Conservation (phyloP, 2,113 vertebrate species). For the Cinclus mexicanus region DNA sequence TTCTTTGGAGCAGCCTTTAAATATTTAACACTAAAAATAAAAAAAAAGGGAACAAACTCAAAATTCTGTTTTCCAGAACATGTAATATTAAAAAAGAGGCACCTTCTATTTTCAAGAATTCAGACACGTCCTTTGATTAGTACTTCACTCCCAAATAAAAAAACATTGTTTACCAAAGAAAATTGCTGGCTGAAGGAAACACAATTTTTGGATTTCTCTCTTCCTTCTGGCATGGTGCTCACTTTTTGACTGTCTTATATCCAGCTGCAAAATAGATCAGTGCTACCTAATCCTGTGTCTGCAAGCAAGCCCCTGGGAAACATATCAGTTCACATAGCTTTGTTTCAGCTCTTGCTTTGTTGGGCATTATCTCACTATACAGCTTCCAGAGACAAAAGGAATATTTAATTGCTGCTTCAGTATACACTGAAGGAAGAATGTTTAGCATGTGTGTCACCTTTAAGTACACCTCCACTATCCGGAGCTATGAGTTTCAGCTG, state of each 20-base stretch:
- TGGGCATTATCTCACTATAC: not conserved
- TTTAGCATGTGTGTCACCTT: not conserved
- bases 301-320: not conserved
- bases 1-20: not conserved
- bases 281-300: not conserved
- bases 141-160: accelerated
- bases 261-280: not conserved
- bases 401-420: not conserved
- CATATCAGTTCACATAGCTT: not conserved
- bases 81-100: not conserved
- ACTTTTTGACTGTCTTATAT: not conserved
- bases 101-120: slow-evolving; percentile 1
- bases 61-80: not conserved
- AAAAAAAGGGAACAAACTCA: not conserved
- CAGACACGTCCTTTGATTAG: not conserved
- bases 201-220: not conserved
- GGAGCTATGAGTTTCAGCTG: not conserved
- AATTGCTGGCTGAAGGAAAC: not conserved
- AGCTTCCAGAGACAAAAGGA: not conserved
- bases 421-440: not conserved
- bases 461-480: not conserved
- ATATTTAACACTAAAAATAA: not conserved
- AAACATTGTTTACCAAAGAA: not conserved
- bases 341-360: not conserved
- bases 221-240: not conserved